Evolutionary conservation across 2,113 vertebrate genomes (phyloP), one percentile per base, ranked within the genome.

Genomic region (Tamias sibiricus): DNA sequence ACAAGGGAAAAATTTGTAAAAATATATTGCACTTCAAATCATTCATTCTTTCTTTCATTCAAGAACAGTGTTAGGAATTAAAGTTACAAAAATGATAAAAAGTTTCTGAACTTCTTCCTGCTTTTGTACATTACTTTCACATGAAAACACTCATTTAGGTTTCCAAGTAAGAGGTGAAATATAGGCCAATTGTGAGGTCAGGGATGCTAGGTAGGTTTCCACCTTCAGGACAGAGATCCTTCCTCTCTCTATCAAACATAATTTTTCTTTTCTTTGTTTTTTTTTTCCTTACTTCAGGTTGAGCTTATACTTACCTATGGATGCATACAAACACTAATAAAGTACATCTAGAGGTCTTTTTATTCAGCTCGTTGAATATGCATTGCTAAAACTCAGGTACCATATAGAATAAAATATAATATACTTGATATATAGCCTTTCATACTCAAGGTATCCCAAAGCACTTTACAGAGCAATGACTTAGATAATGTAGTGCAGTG

Each of bases 401-500:
- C 90, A 96, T 90, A 94, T 47, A 96, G 91, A 97, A 97, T 69
- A 90, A 90, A 98, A 96, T 30, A 94, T 88, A 98, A 98, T 98
- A 97, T 97, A 94, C 96, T 97, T 98, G 97, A 98, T 98, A 88
- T 97, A 98, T 96, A 81, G 59, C 95, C 96, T 97, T 98, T 98
- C 98, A 97, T 91, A 97, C 87, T 97, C 95, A 98, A 98, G 97
- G 96, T 98, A 98, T 98, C 98, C 94, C 87, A 97, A 91, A 98
- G 85, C 96, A 97, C 92, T 98, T 98, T 98, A 94, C 97, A 97
- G 96, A 97, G 95, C 96, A 98, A 90, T 97, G 97, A 64, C 91
- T 98, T 95, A 97, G 96, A 97, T 98, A 98, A 98, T 97, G 92
- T 92, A 98, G 96, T 97, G 95, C 83, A 93, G 96, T 85, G 94